Evolutionary conservation across 2,888 invertebrate species (phyloP).

Genomic region (Megalurothrips usitatus): DNA sequence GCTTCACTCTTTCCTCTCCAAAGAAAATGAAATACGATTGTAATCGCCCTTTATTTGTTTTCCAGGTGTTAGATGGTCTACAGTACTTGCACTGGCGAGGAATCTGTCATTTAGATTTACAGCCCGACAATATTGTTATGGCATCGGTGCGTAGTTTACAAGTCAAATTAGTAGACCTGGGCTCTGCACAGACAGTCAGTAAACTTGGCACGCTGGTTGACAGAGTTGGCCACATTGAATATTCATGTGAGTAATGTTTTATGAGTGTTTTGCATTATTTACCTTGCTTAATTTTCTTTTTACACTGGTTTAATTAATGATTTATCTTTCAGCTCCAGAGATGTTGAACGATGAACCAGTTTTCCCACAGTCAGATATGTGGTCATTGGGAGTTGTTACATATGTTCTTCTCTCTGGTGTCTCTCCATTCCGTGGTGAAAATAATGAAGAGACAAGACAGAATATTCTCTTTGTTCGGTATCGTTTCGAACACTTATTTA

Average conservation of each 20-base stretch:
- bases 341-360: conserved; percentile 81
- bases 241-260: conserved; percentile 53
- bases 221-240: conserved; percentile 66
- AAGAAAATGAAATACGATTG: background rate
- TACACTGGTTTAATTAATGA: background rate
- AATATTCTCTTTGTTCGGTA: conserved; percentile 90
- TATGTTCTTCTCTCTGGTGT: conserved; percentile 90
- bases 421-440: conserved; percentile 82
- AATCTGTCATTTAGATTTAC: conserved; percentile 79
- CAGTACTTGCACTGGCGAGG: conserved; percentile 96
- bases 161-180: conserved; percentile 89
- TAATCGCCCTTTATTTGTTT: background rate
- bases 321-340: conserved; percentile 66
- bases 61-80: conserved; percentile 71
- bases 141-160: conserved; percentile 75
- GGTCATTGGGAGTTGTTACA: conserved; percentile 88
- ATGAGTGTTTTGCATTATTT: background rate
- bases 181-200: conserved; percentile 75
- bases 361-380: conserved; percentile 88
- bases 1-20: background rate
- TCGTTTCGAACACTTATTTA: conserved; percentile 89
- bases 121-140: conserved; percentile 95
- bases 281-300: background rate
- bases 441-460: conserved; percentile 78
- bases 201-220: conserved; percentile 70